phyloP scores from a whole-genome alignment of 2,113 vertebrate species.

The Coryphaenoides rupestris region DNA sequence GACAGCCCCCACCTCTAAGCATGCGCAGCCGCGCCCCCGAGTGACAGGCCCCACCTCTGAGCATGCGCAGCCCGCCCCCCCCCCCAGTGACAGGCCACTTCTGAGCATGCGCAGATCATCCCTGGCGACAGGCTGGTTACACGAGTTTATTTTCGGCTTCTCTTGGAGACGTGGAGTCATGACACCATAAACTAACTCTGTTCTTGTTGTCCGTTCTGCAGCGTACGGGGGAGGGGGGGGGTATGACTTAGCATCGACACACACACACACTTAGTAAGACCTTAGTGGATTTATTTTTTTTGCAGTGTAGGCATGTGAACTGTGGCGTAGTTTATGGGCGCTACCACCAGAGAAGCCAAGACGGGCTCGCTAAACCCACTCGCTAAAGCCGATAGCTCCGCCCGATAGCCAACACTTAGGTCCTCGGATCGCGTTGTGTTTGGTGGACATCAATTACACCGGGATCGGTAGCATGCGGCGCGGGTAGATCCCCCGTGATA shows the following conservation, averaged over 20 bases:
- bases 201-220: neutral
- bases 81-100: constrained; percentile 13
- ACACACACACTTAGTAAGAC: neutral
- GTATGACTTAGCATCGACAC: neutral
- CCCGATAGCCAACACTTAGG: constrained; percentile 18
- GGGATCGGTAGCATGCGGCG: too few relatives aligned
- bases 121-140: constrained; percentile 47
- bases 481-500: too few relatives aligned
- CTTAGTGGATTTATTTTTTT: too few relatives aligned
- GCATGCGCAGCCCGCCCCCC: constrained; percentile 55
- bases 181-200: neutral
- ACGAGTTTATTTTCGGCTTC: constrained; percentile 62
- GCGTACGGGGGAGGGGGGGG: too few relatives aligned
- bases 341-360: constrained; percentile 48
- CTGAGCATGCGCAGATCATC: constrained; percentile 52
- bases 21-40: constrained; percentile 53
- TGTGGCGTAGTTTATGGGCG: constrained; percentile 52
- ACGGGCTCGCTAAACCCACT: constrained; percentile 51
- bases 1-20: constrained; percentile 45
- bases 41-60: constrained; percentile 17
- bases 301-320: constrained; percentile 45
- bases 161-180: constrained; percentile 15
- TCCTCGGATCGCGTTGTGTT: too few relatives aligned
- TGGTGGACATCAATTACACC: too few relatives aligned
- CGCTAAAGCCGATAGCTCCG: constrained; percentile 16